Evolutionary conservation across 2,888 invertebrate genomes (phyloP).

Genomic region (Dioctria rufipes): DNA sequence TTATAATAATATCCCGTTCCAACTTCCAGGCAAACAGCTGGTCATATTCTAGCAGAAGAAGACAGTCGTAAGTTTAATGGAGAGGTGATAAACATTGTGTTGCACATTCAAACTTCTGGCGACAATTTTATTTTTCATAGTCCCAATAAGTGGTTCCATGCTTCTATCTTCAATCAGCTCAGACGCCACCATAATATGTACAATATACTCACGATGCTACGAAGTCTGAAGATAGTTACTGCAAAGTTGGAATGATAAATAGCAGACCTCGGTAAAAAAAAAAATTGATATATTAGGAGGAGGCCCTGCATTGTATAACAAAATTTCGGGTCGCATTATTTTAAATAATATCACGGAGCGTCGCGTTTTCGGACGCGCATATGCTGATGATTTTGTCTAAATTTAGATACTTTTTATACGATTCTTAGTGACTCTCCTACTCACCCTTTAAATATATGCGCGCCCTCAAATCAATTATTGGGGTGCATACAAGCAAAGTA

Average conservation of each 20-base stretch:
- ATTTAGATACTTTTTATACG: neutral
- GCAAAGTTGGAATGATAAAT: too few relatives aligned
- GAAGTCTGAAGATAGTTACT: too few relatives aligned
- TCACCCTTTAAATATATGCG: neutral
- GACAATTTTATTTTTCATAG: neutral
- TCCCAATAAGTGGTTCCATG: neutral
- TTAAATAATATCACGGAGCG: too few relatives aligned
- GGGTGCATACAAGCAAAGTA: slow-evolving; percentile 21
- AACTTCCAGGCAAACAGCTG: neutral
- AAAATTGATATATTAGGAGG: too few relatives aligned
- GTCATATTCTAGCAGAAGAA: neutral
- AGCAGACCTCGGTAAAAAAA: too few relatives aligned
- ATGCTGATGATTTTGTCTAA: slow-evolving; percentile 11
- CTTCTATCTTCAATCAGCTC: neutral
- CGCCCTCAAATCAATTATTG: slow-evolving; percentile 32
- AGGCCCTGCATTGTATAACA: too few relatives aligned
- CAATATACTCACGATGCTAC: neutral
- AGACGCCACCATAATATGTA: neutral
- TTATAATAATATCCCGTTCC: too few relatives aligned
- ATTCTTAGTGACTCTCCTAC: slow-evolving; percentile 4
- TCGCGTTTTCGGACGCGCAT: too few relatives aligned
- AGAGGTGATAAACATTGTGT: slow-evolving; percentile 2
- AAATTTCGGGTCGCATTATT: too few relatives aligned
- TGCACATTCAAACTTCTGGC: neutral
- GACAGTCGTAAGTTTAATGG: neutral